A percentile compares a stretch with the other conserved stretches of the same genome.
phyloP scores from a whole-genome alignment of 2,113 vertebrate genomes.

The Athene cunicularia region DNA sequence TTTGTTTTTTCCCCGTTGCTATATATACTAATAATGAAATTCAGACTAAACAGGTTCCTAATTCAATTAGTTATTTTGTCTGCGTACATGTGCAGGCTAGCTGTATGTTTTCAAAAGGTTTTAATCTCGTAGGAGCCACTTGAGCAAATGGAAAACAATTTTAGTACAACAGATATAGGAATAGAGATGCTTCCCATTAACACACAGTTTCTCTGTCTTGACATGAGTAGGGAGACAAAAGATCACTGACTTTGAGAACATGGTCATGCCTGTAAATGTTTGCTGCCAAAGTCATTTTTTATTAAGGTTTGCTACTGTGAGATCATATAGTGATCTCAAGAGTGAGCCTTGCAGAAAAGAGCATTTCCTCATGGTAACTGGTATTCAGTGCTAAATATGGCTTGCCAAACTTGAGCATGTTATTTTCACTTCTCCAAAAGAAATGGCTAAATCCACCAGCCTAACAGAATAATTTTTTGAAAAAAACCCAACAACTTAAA shows the following conservation, averaged over 20 bases:
- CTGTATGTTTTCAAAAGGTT: background rate
- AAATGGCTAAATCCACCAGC: background rate
- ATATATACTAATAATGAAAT: slow-evolving; percentile 21
- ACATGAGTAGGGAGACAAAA: background rate
- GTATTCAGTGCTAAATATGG: background rate
- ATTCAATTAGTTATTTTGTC: slow-evolving; percentile 12
- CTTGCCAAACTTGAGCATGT: background rate
- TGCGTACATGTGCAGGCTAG: background rate
- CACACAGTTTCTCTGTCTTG: background rate
- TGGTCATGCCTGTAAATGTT: rapidly evolving
- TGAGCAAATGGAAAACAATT: slow-evolving; percentile 1
- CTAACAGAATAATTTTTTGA: background rate
- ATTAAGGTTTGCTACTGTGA: background rate
- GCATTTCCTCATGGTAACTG: rapidly evolving
- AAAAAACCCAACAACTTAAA: background rate
- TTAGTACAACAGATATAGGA: background rate
- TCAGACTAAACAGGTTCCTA: slow-evolving; percentile 13
- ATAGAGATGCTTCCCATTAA: background rate
- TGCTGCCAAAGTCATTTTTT: background rate
- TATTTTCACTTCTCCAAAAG: background rate
- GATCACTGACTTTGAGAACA: background rate
- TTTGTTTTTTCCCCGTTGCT: background rate
- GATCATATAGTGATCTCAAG: background rate
- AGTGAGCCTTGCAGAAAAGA: background rate
- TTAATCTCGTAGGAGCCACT: background rate